Evolutionary conservation across 2,113 vertebrate species (phyloP).

Genomic region (Megaceryle torquata): DNA sequence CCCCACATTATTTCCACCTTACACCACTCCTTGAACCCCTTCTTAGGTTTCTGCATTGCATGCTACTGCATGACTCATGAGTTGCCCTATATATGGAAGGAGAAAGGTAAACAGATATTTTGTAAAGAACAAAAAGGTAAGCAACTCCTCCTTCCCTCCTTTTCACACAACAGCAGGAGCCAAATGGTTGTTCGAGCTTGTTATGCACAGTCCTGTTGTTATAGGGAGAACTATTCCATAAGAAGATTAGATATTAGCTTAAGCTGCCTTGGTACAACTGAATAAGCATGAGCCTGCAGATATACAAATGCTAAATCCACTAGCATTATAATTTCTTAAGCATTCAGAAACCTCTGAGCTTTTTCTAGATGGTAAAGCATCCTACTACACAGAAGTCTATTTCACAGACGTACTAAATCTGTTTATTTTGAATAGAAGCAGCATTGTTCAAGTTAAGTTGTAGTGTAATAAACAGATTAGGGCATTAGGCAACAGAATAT

Average conservation of each 20-base stretch:
- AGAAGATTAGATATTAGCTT: conserved; percentile 73
- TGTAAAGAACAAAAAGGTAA: background rate
- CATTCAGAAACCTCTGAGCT: conserved; percentile 55
- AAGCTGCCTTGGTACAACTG: conserved; percentile 67
- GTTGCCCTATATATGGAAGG: background rate
- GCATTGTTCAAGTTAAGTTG: conserved; percentile 28
- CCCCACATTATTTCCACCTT: background rate
- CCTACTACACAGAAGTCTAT: conserved; percentile 16
- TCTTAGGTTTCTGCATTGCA: background rate
- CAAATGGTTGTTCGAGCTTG: conserved; percentile 27
- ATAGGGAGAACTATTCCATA: conserved; percentile 56
- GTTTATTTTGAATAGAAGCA: conserved; percentile 44
- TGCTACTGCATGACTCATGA: background rate
- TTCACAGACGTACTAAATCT: conserved; percentile 39
- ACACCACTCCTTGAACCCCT: background rate
- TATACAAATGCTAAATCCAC: conserved; percentile 67
- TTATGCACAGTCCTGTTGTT: conserved; percentile 51
- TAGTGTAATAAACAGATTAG: conserved; percentile 67
- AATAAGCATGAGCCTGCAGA: conserved; percentile 67
- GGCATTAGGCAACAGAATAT: conserved; percentile 61
- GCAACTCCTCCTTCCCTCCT: background rate
- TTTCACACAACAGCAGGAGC: background rate
- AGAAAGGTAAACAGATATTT: background rate
- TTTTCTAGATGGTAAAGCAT: conserved; percentile 54
- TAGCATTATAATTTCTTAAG: conserved; percentile 69